A percentile compares a stretch with the other conserved stretches of the same genome.
phyloP scores from a whole-genome alignment of 2,113 vertebrate genomes.

The Otus sunia region DNA sequence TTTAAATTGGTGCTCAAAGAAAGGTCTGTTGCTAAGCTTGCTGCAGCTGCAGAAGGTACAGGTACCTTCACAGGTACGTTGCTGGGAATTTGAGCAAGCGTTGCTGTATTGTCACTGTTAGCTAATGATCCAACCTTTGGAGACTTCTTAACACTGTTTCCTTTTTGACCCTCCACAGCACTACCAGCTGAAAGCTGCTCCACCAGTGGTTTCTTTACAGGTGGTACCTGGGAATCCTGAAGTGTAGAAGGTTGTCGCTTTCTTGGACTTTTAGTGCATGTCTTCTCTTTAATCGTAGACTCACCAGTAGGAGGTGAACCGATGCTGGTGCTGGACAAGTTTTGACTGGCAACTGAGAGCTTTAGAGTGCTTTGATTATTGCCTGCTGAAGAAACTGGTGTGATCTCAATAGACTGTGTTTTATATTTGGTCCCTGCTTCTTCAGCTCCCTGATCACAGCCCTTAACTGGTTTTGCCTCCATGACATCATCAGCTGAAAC shows the following conservation, averaged over 20 bases:
- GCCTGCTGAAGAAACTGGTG: constrained; percentile 73
- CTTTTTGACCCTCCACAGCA: constrained; percentile 64
- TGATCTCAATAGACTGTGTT: constrained; percentile 67
- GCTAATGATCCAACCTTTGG: constrained; percentile 68
- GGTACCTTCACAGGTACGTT: constrained; percentile 74
- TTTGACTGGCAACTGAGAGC: constrained; percentile 73
- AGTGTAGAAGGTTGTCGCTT: constrained; percentile 84
- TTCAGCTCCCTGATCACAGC: constrained; percentile 74
- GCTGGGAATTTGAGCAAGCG: constrained; percentile 67
- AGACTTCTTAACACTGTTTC: constrained; percentile 66
- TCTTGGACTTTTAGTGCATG: constrained; percentile 83
- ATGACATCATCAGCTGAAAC: constrained; percentile 78
- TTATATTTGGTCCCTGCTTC: constrained; percentile 78
- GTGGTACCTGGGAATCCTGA: constrained; percentile 86
- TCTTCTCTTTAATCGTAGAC: constrained; percentile 78
- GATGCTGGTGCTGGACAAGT: constrained; percentile 73
- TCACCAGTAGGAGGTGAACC: constrained; percentile 73
- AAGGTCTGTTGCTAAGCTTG: constrained; percentile 61
- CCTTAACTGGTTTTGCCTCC: constrained; percentile 77
- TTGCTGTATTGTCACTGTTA: constrained; percentile 79
- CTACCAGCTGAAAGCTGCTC: constrained; percentile 74
- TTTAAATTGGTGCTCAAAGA: constrained; percentile 71
- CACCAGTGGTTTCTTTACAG: constrained; percentile 88
- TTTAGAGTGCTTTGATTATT: constrained; percentile 80
- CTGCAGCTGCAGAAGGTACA: constrained; percentile 67